Evolutionary conservation across 30 jellyfish, hydroid and myxozoan species (phyloP).

Genomic region (Aurelia aurita): DNA sequence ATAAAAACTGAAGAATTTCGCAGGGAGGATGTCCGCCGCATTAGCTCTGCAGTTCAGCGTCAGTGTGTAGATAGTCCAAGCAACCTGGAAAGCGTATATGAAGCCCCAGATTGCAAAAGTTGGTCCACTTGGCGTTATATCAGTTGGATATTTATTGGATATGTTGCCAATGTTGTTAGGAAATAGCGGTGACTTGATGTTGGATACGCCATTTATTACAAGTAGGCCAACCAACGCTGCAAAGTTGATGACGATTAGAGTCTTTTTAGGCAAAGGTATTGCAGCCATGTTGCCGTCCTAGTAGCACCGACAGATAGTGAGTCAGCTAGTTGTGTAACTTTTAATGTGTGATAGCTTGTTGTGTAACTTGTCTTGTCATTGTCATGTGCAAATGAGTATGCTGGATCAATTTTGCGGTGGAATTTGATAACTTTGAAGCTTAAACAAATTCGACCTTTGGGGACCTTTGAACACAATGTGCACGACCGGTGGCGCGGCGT

Average conservation of each 20-base stretch:
- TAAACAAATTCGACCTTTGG: too few species aligned
- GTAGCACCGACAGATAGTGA: too few species aligned
- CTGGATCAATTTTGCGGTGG: too few species aligned
- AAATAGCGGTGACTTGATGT: conserved; percentile 46
- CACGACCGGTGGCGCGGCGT: too few species aligned
- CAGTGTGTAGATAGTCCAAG: conserved; percentile 70
- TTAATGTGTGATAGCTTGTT: too few species aligned
- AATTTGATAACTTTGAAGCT: too few species aligned
- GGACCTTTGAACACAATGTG: too few species aligned
- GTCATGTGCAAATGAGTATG: too few species aligned
- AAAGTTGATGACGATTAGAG: conserved; percentile 38
- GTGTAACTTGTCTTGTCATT: too few species aligned
- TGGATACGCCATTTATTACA: conserved; percentile 65
- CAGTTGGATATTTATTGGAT: conserved; percentile 55
- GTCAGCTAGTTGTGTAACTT: too few species aligned
- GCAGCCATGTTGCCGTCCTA: conserved; percentile 23
- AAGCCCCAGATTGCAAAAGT: conserved; percentile 89
- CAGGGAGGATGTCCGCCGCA: conserved; percentile 69
- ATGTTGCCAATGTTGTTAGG: conserved; percentile 60
- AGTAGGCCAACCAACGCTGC: conserved; percentile 48
- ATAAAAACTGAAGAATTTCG: conserved; percentile 57
- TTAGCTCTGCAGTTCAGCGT: conserved; percentile 39
- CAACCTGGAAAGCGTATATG: conserved; percentile 61
- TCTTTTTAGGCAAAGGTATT: conserved; percentile 40
- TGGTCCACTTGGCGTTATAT: conserved; percentile 80